phyloP scores from a whole-genome alignment of 1,140 invertebrate species.

The Sycobia sp. region DNA sequence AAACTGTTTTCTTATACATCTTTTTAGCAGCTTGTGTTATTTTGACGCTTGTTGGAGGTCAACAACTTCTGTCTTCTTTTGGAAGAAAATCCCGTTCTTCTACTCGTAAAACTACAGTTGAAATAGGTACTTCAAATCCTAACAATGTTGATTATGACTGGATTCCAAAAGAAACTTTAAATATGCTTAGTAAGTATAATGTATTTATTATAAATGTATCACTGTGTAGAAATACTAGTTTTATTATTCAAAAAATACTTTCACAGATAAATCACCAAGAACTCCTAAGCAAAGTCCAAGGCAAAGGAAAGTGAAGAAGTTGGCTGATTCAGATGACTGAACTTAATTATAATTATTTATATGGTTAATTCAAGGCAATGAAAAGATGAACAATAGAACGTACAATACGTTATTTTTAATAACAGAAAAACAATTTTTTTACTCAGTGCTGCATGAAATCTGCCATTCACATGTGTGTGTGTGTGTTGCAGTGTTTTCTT shows the following conservation, averaged over 20 bases:
- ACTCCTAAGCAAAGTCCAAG: conserved; percentile 72
- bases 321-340: conserved; percentile 69
- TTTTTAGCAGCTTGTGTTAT: conserved; percentile 89
- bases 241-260: conserved; percentile 2
- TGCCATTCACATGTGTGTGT: background rate
- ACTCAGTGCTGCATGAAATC: conserved; percentile 24
- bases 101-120: conserved; percentile 67
- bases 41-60: conserved; percentile 84
- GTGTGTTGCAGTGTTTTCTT: conserved; percentile 16
- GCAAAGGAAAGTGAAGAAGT: conserved; percentile 73
- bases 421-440: conserved; percentile 11
- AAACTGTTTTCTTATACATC: conserved; percentile 97
- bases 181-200: conserved; percentile 75
- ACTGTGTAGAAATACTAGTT: conserved; percentile 10
- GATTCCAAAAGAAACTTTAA: conserved; percentile 90
- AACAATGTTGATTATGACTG: conserved; percentile 97
- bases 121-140: conserved; percentile 84
- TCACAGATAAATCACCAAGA: conserved; percentile 62
- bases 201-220: conserved; percentile 2
- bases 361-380: conserved; percentile 13
- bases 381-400: conserved; percentile 22
- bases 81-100: conserved; percentile 67
- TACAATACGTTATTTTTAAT: conserved; percentile 21
- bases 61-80: conserved; percentile 85
- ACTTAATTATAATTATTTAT: conserved; percentile 38